Evolutionary conservation across 1,140 invertebrate species (phyloP), one percentile per base, ranked within the genome.

Genomic region (Chironomus striatipennis): DNA sequence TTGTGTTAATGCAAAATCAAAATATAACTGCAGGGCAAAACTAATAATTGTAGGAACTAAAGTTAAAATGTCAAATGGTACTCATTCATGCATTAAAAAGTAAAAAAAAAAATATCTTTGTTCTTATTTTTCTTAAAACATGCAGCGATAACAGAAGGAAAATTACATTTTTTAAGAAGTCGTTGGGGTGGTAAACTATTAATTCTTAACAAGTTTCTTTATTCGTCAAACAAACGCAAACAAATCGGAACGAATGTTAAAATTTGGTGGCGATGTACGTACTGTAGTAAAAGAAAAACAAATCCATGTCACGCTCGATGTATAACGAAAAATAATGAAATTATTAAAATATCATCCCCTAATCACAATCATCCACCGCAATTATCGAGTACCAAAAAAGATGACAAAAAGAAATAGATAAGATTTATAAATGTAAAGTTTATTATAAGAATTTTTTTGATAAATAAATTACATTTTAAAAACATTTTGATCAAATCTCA

Each of bases 161-260:
- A 70, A 70, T 70, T 70, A 10, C 65, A 21, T 18, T 70, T 20
- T 12, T 8, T 70, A 70, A 70, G 20, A 20, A 81, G 80, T 72
- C 80, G 81, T 6, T 82, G 82, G 72, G 81, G 81, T 17, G 81
- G 81, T 12, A 80, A 77, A 0, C 73, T 82, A 42, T 73, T 82
- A 18, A 80, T 79, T 18, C 78, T 81, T 24, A 81, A 82, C 43
- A 80, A 82, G 65, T 82, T 80, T 34, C 74, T 82, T 6, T 82
- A 82, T 74, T 79, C 81, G 34, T 82, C 81, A 24, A 82, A 82
- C 10, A 82, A 81, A 75, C 79, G 80, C 6, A 70, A 70, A 70
- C 17, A 70, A 57, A 57, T 57, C 5, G 47, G 47, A 57, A 12
- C 47, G 47, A n/a, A 7, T 57, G 47, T 57, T 10, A 70, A 18